A percentile compares a stretch with the other conserved stretches of the same genome.
These are phyloP conservation scores for Pipistrellus kuhlii DNA, from an alignment of 2,797 vertebrate genomes.

Conservation along the genomic window DNA sequence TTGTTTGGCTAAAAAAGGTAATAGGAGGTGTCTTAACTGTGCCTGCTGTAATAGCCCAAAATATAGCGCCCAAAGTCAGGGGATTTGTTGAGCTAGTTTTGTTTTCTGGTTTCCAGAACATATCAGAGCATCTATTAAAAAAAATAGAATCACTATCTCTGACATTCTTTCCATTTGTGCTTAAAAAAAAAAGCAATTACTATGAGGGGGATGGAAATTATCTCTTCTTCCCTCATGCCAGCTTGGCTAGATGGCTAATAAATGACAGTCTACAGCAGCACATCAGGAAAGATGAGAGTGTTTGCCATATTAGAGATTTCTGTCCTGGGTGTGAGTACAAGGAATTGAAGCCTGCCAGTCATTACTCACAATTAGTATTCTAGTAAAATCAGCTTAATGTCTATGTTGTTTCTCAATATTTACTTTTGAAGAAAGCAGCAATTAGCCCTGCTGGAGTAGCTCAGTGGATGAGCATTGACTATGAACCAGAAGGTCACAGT, in stretches of 20 bases:
- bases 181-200: background rate
- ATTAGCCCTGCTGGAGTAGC: too few relatives aligned
- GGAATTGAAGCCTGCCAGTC: background rate
- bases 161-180: background rate
- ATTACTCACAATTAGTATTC: background rate
- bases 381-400: background rate
- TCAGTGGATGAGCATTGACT: too few relatives aligned
- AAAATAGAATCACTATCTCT: background rate
- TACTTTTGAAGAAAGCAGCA: background rate
- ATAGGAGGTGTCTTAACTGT: background rate
- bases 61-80: background rate
- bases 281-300: background rate
- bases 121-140: background rate
- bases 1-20: background rate
- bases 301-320: background rate
- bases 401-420: background rate
- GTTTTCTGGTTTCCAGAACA: background rate
- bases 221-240: background rate
- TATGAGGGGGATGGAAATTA: background rate
- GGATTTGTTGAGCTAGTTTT: background rate
- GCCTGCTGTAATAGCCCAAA: background rate
- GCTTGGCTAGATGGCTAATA: background rate
- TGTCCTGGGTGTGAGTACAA: background rate
- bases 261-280: background rate
- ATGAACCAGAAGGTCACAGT: too few relatives aligned